Base-by-base conservation (phyloP, 2,797 vertebrate species). In the Nyctalus aviator region DNA sequence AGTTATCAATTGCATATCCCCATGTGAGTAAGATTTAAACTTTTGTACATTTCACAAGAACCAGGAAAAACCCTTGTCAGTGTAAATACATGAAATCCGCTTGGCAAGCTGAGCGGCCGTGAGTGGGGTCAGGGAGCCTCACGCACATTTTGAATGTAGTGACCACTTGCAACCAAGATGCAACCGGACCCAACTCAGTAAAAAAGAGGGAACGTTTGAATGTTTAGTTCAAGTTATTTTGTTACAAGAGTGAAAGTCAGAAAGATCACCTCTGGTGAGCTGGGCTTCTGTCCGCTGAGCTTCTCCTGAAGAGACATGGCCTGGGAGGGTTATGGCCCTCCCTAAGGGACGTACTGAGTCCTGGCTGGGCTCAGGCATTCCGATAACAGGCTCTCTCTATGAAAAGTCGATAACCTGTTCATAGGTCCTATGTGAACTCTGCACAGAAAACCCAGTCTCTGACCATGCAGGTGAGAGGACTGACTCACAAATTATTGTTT, bases 81-180 rank as follows among this genome's bases (percentile, higher is more conserved):
- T 37, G 32, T 69, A 55, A 37, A 9, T n/a, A 20, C 17, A 32
- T 9, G 30, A 37, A 82, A 41, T 21, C 81, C 23, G 0, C 72
- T 64, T 88, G 55, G 35, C 18, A 32, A 66, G 18, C 14, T 53
- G 25, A 75, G 20, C 84, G 23, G 37, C 66, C 20, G 27, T 27
- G 71, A 44, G 8, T 82, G n/a, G 37, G 72, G 50, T 8, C 21
- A 72, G 73, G 82, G 4, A 57, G 23, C 17, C 17, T 79, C 30
- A 17, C 48, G 81, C 53, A 94, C 75, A 55, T 86, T 57, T 62
- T 13, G 85, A 73, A 85, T 62, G 50, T 78, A 87, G 23, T 82
- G 66, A 84, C 7, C 27, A 69, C n/a, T 59, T 44, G 12, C 11
- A 66, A 25, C 57, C 82, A 73, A 0, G 15, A 93, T 6, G 44